Base-by-base conservation (phyloP, 2,888 invertebrate genomes). In the Callyntrura sp. region DNA sequence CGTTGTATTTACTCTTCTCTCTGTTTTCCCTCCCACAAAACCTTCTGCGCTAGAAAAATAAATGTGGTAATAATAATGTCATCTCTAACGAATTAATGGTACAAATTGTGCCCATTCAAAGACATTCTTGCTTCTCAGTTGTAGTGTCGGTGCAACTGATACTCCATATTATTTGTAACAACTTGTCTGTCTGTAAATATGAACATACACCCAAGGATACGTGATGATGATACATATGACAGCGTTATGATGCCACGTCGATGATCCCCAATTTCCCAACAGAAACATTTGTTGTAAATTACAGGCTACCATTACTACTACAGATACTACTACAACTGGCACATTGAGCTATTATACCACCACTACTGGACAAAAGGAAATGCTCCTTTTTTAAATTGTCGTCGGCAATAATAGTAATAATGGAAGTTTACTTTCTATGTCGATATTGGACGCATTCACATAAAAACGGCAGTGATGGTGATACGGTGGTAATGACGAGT, bases 231-330 rank as follows among this genome's bases (percentile, higher is more conserved):
- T 62, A 62, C 20, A 62, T 20, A 23, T 62, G 62, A 14, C 17
- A 35, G 35, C 2, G 35, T 35, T 35, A 35, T 35, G 35, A 35
- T 35, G 35, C 35, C 35, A 35, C 35, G 35, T 35, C 35, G 65
- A 65, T 65, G 65, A 70, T 62, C 81, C 43, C 43, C 60, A 82
- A 82, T 43, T 82, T 43, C 17, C 84, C 28, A 28, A 79, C 25
- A 78, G 65, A 78, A 85, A 79, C 86, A 86, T 86, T 86, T 86
- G 86, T 79, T 86, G 68, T 73, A 86, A 86, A 86, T 86, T 86
- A 86, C 79, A 79, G 17, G n/a, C n/a, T n/a, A 86, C 35, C 35
- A 35, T 6, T 35, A 35, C 35, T 35, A n/a, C n/a, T n/a, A n/a
- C n/a, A n/a, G n/a, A n/a, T n/a, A n/a, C n/a, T n/a, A n/a, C n/a